Evolutionary conservation across 2,797 vertebrate species (phyloP).

Genomic region (Hypotaenidia philippensis): DNA sequence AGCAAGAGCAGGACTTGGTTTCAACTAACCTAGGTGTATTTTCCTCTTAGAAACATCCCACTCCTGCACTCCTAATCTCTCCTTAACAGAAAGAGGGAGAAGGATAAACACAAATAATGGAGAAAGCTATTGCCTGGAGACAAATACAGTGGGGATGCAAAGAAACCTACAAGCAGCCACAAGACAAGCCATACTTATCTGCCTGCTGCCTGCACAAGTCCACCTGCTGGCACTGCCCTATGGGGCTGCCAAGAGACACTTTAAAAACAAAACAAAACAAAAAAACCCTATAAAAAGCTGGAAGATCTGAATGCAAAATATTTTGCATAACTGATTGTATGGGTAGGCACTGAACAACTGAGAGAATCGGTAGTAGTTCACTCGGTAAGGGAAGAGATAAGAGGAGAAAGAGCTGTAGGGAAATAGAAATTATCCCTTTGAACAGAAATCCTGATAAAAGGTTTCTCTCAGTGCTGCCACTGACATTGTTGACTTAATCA

Average conservation of each 20-base stretch:
- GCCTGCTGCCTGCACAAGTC: neutral
- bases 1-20: neutral
- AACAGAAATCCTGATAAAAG: neutral
- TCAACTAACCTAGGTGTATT: neutral
- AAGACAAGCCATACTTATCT: neutral
- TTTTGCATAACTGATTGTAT: neutral
- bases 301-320: neutral
- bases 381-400: neutral
- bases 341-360: neutral
- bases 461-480: neutral
- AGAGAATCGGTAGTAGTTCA: neutral
- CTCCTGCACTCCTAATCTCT: neutral
- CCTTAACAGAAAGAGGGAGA: neutral
- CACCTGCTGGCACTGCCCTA: neutral
- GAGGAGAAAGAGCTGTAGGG: neutral
- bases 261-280: neutral
- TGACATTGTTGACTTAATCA: neutral
- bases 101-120: neutral
- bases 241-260: neutral
- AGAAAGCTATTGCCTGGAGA: neutral
- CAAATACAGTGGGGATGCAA: neutral
- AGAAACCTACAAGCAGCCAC: neutral
- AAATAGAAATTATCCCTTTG: neutral
- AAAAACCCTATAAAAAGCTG: neutral
- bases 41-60: neutral